Percentiles rank a stretch among this genome's conserved stretches.
These are phyloP conservation scores for Silurus asotus DNA, from an alignment of 2,113 vertebrate species.

Conservation along the genomic window DNA sequence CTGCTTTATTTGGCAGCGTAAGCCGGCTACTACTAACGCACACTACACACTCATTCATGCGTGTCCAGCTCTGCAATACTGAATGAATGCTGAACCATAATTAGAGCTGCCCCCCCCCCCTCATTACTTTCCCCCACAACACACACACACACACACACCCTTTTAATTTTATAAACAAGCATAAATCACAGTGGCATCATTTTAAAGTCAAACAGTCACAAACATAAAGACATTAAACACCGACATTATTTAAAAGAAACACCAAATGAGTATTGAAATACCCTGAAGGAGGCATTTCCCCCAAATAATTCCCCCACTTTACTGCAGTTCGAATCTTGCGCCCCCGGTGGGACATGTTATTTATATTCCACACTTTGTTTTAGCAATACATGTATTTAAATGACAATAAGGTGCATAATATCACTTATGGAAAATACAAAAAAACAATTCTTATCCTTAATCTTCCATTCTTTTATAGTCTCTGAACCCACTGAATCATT, in stretches of 20 bases:
- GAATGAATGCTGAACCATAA: constrained; percentile 43
- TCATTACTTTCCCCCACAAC: neutral
- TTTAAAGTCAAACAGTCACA: constrained; percentile 20
- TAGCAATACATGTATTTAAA: neutral
- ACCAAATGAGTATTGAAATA: neutral
- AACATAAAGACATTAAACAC: neutral
- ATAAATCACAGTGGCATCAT: constrained; percentile 23
- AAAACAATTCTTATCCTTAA: neutral
- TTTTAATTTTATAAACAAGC: constrained; percentile 31
- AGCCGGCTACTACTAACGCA: constrained; percentile 28
- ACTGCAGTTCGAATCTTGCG: too few species aligned
- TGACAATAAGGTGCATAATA: neutral
- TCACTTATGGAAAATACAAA: neutral
- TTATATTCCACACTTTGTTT: neutral
- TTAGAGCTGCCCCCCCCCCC: neutral
- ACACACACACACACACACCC: constrained; percentile 52
- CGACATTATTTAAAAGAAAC: neutral
- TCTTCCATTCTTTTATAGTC: neutral
- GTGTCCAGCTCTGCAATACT: constrained; percentile 35
- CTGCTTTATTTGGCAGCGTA: constrained; percentile 48
- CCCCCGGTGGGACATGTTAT: neutral
- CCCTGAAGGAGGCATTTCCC: too few species aligned
- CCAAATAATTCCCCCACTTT: too few species aligned
- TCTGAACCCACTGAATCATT: neutral
- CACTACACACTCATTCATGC: constrained; percentile 42